These are phyloP conservation scores for Loxodonta africana DNA, from an alignment of 2,113 vertebrate genomes.

Conservation along the genomic window DNA sequence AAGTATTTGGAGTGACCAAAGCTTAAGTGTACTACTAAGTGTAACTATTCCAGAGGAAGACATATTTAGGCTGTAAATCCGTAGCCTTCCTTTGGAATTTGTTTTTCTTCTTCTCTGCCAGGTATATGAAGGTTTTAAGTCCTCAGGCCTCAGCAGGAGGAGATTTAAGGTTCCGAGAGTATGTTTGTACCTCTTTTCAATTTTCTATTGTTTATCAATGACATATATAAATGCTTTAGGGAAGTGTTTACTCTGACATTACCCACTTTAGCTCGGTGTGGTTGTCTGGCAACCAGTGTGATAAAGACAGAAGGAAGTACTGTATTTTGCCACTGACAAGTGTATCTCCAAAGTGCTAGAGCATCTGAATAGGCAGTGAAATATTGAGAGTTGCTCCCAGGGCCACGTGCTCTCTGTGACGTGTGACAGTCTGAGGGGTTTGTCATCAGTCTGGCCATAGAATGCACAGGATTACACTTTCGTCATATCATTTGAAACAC, in stretches of 20 bases:
- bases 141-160: background rate
- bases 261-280: background rate
- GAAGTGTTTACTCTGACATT: constrained; percentile 67
- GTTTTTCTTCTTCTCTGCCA: constrained; percentile 67
- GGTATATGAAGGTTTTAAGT: constrained; percentile 74
- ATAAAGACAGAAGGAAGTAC: constrained; percentile 49
- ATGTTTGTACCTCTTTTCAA: constrained; percentile 61
- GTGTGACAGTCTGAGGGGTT: background rate
- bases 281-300: constrained; percentile 68
- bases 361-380: constrained; percentile 13
- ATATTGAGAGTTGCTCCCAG: background rate
- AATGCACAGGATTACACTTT: background rate
- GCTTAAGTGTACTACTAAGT: constrained; percentile 66
- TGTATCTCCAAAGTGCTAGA: constrained; percentile 43
- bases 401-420: background rate
- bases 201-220: constrained; percentile 68
- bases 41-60: constrained; percentile 75
- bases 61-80: constrained; percentile 80
- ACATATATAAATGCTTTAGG: constrained; percentile 65
- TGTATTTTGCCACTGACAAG: background rate
- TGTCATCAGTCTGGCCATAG: background rate
- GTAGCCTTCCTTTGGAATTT: constrained; percentile 67
- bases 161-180: constrained; percentile 73
- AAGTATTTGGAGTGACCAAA: constrained; percentile 58
- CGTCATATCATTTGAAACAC: background rate